Evolutionary conservation across 92 coral and sea anemone species (phyloP).

Genomic region (Blastomussa wellsi): DNA sequence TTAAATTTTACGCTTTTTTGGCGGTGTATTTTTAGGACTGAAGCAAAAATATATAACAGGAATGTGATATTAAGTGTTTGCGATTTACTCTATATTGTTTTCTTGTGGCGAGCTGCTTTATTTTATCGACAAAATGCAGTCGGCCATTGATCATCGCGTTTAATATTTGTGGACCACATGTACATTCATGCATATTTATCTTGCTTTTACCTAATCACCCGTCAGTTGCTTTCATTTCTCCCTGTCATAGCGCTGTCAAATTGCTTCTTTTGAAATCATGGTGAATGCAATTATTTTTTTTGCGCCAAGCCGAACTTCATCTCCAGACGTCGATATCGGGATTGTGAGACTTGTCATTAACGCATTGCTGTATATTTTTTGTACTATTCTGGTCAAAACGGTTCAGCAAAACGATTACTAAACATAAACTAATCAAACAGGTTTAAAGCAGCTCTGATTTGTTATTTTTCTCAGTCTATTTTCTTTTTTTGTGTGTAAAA

Average conservation of each 20-base stretch:
- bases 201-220: constrained; percentile 25
- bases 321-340: neutral
- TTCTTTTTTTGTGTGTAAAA: neutral
- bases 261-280: neutral
- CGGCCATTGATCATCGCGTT: constrained; percentile 16
- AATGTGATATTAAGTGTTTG: neutral
- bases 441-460: neutral
- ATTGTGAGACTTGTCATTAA: neutral
- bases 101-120: neutral
- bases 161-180: neutral
- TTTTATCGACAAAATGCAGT: neutral
- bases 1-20: constrained; percentile 1
- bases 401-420: neutral
- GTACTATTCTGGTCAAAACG: neutral
- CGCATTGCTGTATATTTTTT: too few species aligned
- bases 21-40: neutral
- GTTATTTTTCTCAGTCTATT: neutral
- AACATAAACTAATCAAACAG: neutral
- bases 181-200: constrained; percentile 27
- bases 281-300: neutral
- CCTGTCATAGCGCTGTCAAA: constrained; percentile 22
- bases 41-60: neutral
- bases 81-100: neutral
- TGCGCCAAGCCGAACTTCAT: neutral
- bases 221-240: neutral